Percentiles rank a stretch among this genome's conserved stretches.
Conservation (phyloP, 1,140 invertebrate species). For the Drosophila yakuba region DNA sequence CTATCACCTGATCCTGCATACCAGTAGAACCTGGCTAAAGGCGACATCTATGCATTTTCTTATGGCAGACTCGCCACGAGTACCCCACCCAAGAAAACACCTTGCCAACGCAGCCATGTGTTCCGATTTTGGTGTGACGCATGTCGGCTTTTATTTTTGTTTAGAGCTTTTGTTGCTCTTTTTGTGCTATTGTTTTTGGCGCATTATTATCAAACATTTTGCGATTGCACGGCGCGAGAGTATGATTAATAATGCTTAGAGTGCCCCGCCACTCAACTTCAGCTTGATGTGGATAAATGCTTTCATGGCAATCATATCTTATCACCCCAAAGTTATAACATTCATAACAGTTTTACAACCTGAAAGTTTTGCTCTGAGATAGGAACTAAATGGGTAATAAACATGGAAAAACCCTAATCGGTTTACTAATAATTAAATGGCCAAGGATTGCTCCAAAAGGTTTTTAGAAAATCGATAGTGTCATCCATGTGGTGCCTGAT, state of each 20-base stretch:
- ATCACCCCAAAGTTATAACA: slow-evolving; percentile 14
- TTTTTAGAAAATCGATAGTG: slow-evolving; percentile 2
- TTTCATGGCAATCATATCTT: slow-evolving; percentile 31
- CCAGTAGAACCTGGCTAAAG: slow-evolving; percentile 26
- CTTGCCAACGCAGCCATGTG: slow-evolving; percentile 30
- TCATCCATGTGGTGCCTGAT: slow-evolving; percentile 5
- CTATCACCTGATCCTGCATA: slow-evolving; percentile 19
- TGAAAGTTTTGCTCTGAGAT: slow-evolving; percentile 31
- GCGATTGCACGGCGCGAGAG: slow-evolving; percentile 28
- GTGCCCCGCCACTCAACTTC: slow-evolving; percentile 38
- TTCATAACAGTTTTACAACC: slow-evolving; percentile 26
- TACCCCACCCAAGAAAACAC: slow-evolving; percentile 1
- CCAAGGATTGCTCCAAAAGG: slow-evolving; percentile 12
- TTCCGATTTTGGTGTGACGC: slow-evolving; percentile 57
- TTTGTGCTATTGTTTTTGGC: slow-evolving; percentile 31
- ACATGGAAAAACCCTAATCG: slow-evolving; percentile 2
- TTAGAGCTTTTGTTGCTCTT: slow-evolving; percentile 37
- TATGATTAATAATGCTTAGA: slow-evolving; percentile 37
- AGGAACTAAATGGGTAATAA: slow-evolving; percentile 7
- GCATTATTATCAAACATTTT: slow-evolving; percentile 55
- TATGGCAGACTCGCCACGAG: slow-evolving; percentile 3
- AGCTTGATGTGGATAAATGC: slow-evolving; percentile 29
- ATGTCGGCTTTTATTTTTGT: slow-evolving; percentile 44
- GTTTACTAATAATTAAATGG: not conserved
- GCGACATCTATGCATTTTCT: slow-evolving; percentile 60